Base-by-base conservation (phyloP, 2,797 vertebrate genomes). In the Ciconia nigra region DNA sequence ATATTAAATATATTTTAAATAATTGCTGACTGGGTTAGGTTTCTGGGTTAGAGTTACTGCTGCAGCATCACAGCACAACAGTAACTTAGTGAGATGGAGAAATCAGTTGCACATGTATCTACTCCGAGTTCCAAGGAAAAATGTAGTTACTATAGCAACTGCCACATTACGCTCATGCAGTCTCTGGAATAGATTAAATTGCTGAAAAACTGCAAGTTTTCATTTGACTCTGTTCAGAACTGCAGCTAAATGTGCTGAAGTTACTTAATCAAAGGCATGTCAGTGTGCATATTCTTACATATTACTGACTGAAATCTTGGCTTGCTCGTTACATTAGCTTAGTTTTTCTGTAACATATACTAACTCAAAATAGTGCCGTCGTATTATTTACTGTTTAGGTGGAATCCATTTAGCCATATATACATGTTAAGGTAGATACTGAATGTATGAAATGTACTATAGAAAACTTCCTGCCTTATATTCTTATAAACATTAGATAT, bases 61-160 rank as follows among this genome's bases (percentile, higher is more conserved):
- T 83, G 69, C 62, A 78, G 78, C 77, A 89, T 90, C 61, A 31
- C 17, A 91, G 71, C n/a, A 63, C 71, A 85, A 78, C 61, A 83
- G 71, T 46, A 89, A 77, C 69, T 94, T 86, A 83, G 35, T 31
- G 82, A 89, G 72, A 61, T 55, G 74, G 61, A 87, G 79, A 95
- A 97, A 91, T 81, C 1, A 1, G 83, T 93, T 87, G 74, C 92
- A 83, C 78, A 59, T 80, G 42, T 87, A 73, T 44, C 78, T 87
- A 24, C 79, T 81, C 47, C 0, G 29, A 90, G 86, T 96, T 93
- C 57, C 82, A 87, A 91, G 58, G 76, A 83, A 95, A 97, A 96
- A 92, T 91, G 70, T 89, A 79, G 97, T 97, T 96, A 25, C 97
- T 58, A 97, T 96, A 80, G 94, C 93, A 97, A 97, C 94, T 94